Percentiles rank a stretch among this genome's conserved stretches.
phyloP scores from a whole-genome alignment of 2,113 vertebrate species.

The Heloderma charlesbogerti region DNA sequence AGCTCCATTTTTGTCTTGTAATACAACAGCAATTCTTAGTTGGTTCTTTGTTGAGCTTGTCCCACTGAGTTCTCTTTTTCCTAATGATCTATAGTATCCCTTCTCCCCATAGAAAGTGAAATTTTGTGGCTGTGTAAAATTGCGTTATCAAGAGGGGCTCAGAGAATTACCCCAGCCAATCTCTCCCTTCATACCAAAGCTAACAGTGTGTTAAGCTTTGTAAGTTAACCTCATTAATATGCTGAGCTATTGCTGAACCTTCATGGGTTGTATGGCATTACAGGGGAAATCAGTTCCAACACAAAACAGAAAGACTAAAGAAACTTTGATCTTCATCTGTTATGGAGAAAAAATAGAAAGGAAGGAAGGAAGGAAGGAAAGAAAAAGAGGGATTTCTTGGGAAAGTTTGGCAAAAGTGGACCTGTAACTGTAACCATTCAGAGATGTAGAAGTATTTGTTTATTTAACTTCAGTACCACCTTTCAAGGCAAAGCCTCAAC shows the following conservation, averaged over 20 bases:
- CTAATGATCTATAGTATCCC: not conserved
- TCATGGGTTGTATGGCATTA: constrained; percentile 9
- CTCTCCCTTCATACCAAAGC: constrained; percentile 36
- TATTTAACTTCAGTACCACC: too few relatives aligned
- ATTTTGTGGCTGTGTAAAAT: constrained; percentile 11
- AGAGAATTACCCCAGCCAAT: constrained; percentile 15
- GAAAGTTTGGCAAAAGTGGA: not conserved
- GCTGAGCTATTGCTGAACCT: constrained; percentile 18
- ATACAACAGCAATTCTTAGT: not conserved
- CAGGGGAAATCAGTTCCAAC: constrained; percentile 20
- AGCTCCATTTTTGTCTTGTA: not conserved
- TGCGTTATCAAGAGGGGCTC: not conserved
- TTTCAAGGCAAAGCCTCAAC: too few relatives aligned
- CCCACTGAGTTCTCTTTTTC: constrained; percentile 6
- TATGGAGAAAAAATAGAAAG: constrained; percentile 13
- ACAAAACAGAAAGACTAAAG: constrained; percentile 17
- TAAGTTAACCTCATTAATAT: constrained; percentile 53
- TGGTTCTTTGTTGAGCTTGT: constrained; percentile 8
- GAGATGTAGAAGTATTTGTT: not conserved
- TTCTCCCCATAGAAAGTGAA: constrained; percentile 20
- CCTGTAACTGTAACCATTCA: not conserved
- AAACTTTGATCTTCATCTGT: constrained; percentile 9
- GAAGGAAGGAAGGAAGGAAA: not conserved
- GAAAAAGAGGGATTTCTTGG: not conserved
- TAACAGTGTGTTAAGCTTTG: constrained; percentile 44